Base-by-base conservation (phyloP, 2,888 invertebrate genomes). In the Drosophila infuscata region DNA sequence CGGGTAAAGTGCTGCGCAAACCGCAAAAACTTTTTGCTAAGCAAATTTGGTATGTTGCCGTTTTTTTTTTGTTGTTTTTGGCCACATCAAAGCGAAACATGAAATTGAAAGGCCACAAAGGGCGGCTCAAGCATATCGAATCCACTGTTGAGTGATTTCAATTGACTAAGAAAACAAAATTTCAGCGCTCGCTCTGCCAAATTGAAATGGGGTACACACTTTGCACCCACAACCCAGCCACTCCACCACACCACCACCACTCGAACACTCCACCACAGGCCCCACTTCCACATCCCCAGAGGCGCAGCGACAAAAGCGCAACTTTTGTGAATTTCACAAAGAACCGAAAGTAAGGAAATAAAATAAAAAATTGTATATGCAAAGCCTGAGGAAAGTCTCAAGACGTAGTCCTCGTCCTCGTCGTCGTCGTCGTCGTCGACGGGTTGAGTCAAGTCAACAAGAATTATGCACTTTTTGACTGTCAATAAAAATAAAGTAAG, bases 381-480 rank as follows among this genome's bases (percentile, higher is more conserved):
- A 77, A 63, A 81, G 66, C 64, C 59, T 53, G 68, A 68, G 70
- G 59, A 75, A 86, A 82, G 79, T 81, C 87, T 80, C 83, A 83
- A 86, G 89, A 72, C 70, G 75, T 68, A 17, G 38, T 38, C 35
- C 25, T 25, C 69, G 73, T 67, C 17, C 25, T 25, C 43, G 68
- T 35, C 52, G 46, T 25, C 43, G 20, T 7, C 52, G 30, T n/a
- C 71, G 59, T 43, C 43, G 54, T 61, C 60, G 62, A 49, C 58
- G 74, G 66, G 73, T 78, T 82, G 71, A 74, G 65, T 38, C 57
- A 83, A 79, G 80, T 86, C 82, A 82, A 79, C 76, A 82, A 83
- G 82, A 85, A 91, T 90, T 90, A 90, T 90, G 91, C 90, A 88
- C 83, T 90, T 89, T 84, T 83, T 78, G 86, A 75, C 88, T 89